phyloP scores from a whole-genome alignment of 2,797 vertebrate genomes.

The Nannoperca australis region DNA sequence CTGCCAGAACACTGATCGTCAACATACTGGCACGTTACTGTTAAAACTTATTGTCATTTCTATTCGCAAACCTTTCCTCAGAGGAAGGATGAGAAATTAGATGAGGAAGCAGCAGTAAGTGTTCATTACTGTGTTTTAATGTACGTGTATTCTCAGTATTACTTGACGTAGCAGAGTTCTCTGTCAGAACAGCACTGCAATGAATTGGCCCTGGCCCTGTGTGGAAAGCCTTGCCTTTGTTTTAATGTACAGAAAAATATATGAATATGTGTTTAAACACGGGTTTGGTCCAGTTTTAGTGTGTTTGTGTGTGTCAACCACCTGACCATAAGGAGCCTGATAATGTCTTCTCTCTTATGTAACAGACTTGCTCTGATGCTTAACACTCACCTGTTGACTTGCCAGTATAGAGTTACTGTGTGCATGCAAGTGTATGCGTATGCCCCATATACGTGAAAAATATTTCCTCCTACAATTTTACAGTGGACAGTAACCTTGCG shows the following conservation, averaged over 20 bases:
- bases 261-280: slow-evolving; percentile 3
- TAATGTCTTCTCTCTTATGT: slow-evolving; percentile 43
- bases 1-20: not conserved
- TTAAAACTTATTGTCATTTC: not conserved
- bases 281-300: slow-evolving; percentile 3
- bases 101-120: not conserved
- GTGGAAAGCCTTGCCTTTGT: not conserved
- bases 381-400: slow-evolving; percentile 37
- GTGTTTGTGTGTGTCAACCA: slow-evolving; percentile 20
- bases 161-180: not conserved
- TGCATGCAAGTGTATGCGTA: slow-evolving; percentile 45
- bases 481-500: not conserved
- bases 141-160: not conserved
- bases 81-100: not conserved
- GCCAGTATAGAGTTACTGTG: slow-evolving; percentile 21
- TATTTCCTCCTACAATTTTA: not conserved
- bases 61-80: not conserved
- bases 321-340: not conserved
- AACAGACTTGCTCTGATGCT: slow-evolving; percentile 44
- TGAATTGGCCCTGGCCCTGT: not conserved
- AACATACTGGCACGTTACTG: not conserved
- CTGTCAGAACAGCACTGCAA: not conserved
- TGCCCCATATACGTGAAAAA: slow-evolving; percentile 29
- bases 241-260: slow-evolving; percentile 4
- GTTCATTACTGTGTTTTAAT: not conserved